Evolutionary conservation across 2,888 invertebrate species (phyloP).

Genomic region (Drosophila niveifrons): DNA sequence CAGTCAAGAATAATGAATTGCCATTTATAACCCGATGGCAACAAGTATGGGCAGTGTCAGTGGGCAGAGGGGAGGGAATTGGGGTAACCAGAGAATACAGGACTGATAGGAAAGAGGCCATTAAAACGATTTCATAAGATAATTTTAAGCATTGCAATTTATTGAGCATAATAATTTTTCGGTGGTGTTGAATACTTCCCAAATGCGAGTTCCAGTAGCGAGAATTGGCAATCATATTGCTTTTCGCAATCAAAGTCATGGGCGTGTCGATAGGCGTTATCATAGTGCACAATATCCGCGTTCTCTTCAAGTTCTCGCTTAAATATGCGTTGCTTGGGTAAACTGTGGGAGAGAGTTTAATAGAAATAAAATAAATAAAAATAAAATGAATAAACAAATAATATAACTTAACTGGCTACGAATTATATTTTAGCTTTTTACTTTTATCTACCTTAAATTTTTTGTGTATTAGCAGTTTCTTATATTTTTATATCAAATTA

Average conservation of each 20-base stretch:
- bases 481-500: too few species aligned
- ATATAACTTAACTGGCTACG: too few species aligned
- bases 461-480: too few species aligned
- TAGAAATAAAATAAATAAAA: background rate
- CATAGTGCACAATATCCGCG: slow-evolving; percentile 88
- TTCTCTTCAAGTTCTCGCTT: slow-evolving; percentile 89
- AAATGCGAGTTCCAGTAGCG: slow-evolving; percentile 90
- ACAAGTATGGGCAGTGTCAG: slow-evolving; percentile 47
- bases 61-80: background rate
- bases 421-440: too few species aligned
- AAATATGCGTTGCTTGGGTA: slow-evolving; percentile 89
- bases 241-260: slow-evolving; percentile 86
- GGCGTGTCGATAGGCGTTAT: slow-evolving; percentile 88
- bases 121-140: slow-evolving; percentile 59
- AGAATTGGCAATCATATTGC: slow-evolving; percentile 88
- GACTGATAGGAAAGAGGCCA: slow-evolving; percentile 28
- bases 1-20: slow-evolving; percentile 66
- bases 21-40: slow-evolving; percentile 68
- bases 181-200: slow-evolving; percentile 86
- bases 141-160: slow-evolving; percentile 59
- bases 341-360: slow-evolving; percentile 83
- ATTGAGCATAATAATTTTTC: slow-evolving; percentile 76
- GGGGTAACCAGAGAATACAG: background rate
- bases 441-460: too few species aligned
- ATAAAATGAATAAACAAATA: background rate